A percentile compares a stretch with the other conserved stretches of the same genome.
These are phyloP conservation scores for Oikopleura vanhoeffeni DNA, from an alignment of 23 tunicate genomes.

Conservation along the genomic window DNA sequence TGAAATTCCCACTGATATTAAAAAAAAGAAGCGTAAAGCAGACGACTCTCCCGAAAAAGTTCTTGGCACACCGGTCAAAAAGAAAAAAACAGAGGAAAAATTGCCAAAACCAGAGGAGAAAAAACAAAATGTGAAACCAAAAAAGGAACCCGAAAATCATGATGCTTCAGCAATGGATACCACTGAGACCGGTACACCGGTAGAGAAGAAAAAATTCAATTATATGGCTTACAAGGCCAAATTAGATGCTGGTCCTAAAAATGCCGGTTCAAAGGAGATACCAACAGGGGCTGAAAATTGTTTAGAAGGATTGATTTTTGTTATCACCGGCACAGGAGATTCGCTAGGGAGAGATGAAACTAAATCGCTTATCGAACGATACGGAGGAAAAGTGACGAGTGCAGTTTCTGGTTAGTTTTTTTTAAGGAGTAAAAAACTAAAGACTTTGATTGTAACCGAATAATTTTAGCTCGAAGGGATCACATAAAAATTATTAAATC, in stretches of 20 bases:
- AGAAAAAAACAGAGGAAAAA: neutral
- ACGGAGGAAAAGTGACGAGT: conserved; percentile 60
- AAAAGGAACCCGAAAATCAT: neutral
- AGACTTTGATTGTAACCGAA: too few relatives aligned
- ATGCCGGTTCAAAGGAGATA: conserved; percentile 64
- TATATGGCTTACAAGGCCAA: neutral
- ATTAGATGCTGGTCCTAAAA: conserved; percentile 42
- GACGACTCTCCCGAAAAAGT: neutral
- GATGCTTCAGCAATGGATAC: neutral
- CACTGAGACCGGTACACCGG: neutral
- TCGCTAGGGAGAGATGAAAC: conserved; percentile 58
- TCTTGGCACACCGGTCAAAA: too few relatives aligned
- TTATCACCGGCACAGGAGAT: conserved; percentile 64
- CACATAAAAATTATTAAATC: too few relatives aligned
- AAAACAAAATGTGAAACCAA: neutral
- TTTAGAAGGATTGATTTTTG: conserved; percentile 60
- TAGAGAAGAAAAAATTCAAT: neutral
- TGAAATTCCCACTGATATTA: neutral
- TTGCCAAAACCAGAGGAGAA: neutral
- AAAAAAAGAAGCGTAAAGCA: neutral
- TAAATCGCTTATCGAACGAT: conserved; percentile 53
- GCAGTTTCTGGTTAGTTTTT: too few relatives aligned
- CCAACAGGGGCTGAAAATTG: conserved; percentile 51
- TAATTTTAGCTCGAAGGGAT: too few relatives aligned
- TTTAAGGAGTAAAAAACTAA: too few relatives aligned